phyloP scores from a whole-genome alignment of 2,888 invertebrate species.

The Polydrusus pterygomalis region DNA sequence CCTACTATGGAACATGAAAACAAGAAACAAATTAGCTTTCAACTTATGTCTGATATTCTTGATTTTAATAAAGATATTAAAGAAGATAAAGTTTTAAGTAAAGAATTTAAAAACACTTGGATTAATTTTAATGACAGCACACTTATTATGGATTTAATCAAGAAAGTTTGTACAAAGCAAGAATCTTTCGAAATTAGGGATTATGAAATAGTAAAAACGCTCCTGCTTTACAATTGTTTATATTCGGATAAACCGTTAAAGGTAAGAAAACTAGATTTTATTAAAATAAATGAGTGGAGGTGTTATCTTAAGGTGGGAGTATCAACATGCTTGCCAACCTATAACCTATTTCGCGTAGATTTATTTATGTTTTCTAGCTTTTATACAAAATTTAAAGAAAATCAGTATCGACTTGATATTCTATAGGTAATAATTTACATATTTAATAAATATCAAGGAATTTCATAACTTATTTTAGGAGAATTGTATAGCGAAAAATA shows the following conservation, averaged over 20 bases:
- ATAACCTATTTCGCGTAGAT: too few relatives aligned
- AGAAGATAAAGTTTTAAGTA: not conserved
- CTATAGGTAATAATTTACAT: too few relatives aligned
- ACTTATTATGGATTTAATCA: constrained; percentile 5
- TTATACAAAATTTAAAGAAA: too few relatives aligned
- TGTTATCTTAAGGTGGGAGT: too few relatives aligned
- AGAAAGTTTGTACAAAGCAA: constrained; percentile 9
- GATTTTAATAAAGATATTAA: constrained; percentile 23
- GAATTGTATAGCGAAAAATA: too few relatives aligned
- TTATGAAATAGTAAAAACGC: not conserved
- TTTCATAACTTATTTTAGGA: too few relatives aligned
- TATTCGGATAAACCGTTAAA: constrained; percentile 33
- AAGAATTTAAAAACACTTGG: constrained; percentile 1
- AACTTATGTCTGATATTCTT: constrained; percentile 8
- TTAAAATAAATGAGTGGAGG: not conserved
- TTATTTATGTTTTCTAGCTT: too few relatives aligned
- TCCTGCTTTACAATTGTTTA: constrained; percentile 2
- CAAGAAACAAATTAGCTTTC: not conserved
- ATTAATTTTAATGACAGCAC: constrained; percentile 32
- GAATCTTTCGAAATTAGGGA: not conserved
- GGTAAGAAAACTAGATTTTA: not conserved
- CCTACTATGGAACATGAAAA: not conserved
- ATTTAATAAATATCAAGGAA: too few relatives aligned
- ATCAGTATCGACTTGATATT: too few relatives aligned
- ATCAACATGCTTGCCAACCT: too few relatives aligned